Evolutionary conservation across 2,797 vertebrate species (phyloP), one percentile per base, ranked within the genome.

Genomic region (Mormyrops attenuatus): DNA sequence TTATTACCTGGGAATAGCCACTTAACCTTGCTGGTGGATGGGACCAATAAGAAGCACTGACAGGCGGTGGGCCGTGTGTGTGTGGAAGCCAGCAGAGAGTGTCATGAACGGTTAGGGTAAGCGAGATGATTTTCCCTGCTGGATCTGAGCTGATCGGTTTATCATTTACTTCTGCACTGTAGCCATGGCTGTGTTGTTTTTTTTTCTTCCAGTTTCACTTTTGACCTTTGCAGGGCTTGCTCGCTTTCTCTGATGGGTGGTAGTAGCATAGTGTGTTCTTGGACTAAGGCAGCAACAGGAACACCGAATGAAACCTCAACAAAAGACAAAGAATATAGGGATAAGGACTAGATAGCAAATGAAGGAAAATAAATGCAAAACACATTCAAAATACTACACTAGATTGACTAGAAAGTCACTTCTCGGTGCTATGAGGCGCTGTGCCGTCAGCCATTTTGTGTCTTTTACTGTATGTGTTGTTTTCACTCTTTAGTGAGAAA

Each of bases 401-500:
- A 30, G 30, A 44, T 41, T 77, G 20, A 82, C 52, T n/a, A 34
- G 7, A 87, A 57, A 41, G 85, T 26, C 11, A 13, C 86, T 57
- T 30, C 11, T 38, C 3, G 26, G 57, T 38, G 88, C 50, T 30
- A n/a, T 11, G 53, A 22, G 80, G 41, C 0, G 11, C n/a, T 57
- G 0, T 52, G 44, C 66, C 15, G 85, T 90, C 90, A 90, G 90
- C 90, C 88, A 89, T 87, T 87, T 90, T 90, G 88, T 95, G 94
- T 93, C 95, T 93, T 94, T 94, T 93, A 91, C 92, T 92, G 89
- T 85, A 50, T 87, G 92, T 94, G 89, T 94, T 90, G 94, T 95
- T 95, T 95, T 95, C 97, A 97, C 96, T 97, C 94, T 95, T 97
- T 96, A 96, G 95, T 96, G 97, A 95, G 96, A 94, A 92, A 94